Evolutionary conservation across 2,113 vertebrate species (phyloP).

Genomic region (Albula glossodonta): DNA sequence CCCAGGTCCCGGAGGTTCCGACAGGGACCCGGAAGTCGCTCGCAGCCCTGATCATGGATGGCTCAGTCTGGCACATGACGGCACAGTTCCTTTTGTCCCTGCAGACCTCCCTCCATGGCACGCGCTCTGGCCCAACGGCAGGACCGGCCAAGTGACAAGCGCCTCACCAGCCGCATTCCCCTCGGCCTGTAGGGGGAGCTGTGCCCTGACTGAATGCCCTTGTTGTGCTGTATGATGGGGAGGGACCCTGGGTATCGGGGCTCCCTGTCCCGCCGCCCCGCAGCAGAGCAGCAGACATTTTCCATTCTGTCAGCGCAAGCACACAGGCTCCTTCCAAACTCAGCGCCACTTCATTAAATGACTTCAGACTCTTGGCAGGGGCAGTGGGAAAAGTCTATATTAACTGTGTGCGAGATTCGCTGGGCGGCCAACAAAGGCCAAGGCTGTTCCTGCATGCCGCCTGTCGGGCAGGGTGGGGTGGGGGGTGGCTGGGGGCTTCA

Average conservation of each 20-base stretch:
- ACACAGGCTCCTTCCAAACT: slow-evolving; percentile 75
- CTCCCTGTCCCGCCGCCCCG: slow-evolving; percentile 60
- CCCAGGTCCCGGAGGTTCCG: neutral
- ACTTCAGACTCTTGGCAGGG: slow-evolving; percentile 78
- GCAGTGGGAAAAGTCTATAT: slow-evolving; percentile 74
- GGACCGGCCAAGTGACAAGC: neutral
- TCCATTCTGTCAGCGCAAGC: slow-evolving; percentile 80
- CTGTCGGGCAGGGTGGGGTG: slow-evolving; percentile 34
- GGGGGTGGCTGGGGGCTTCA: slow-evolving; percentile 40
- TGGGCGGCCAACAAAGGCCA: slow-evolving; percentile 65
- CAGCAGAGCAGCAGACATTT: slow-evolving; percentile 72
- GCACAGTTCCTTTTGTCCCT: neutral
- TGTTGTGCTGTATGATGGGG: slow-evolving; percentile 45
- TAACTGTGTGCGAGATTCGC: slow-evolving; percentile 74
- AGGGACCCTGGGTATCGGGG: slow-evolving; percentile 53
- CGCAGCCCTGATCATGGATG: neutral
- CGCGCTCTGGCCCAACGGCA: neutral
- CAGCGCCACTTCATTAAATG: slow-evolving; percentile 77
- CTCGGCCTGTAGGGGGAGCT: slow-evolving; percentile 11
- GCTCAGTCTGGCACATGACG: neutral
- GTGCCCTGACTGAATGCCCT: slow-evolving; percentile 18
- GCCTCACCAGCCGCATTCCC: neutral
- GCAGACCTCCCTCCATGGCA: neutral
- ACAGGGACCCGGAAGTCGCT: neutral
- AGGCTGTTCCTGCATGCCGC: slow-evolving; percentile 62